These are phyloP conservation scores for Strigamia maritima DNA, from an alignment of 2,888 invertebrate species.

Conservation along the genomic window DNA sequence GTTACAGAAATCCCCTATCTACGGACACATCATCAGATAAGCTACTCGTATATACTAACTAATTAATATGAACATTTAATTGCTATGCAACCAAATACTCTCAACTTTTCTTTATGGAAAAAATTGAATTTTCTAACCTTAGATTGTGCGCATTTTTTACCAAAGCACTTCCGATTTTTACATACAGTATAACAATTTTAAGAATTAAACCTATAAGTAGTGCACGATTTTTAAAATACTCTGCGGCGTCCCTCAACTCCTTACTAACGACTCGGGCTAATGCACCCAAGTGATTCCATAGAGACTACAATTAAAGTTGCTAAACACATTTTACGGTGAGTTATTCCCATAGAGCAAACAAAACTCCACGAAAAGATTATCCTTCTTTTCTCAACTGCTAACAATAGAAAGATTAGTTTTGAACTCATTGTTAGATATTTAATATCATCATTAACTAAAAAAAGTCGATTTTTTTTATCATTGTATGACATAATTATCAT, in stretches of 20 bases:
- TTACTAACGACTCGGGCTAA: conserved; percentile 13
- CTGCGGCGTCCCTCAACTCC: conserved; percentile 2
- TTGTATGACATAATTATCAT: no score
- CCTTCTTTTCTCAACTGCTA: not conserved
- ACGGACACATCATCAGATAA: not conserved
- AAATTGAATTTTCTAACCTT: no score
- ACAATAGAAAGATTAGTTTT: not conserved
- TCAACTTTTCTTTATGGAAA: not conserved
- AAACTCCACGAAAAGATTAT: not conserved
- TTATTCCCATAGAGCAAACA: not conserved
- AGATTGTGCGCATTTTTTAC: no score
- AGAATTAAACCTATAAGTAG: no score
- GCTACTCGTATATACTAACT: not conserved
- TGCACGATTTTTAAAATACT: not conserved
- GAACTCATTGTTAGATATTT: no score
- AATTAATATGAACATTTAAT: not conserved
- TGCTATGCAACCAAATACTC: not conserved
- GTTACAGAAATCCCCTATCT: not conserved
- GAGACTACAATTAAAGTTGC: conserved; percentile 22
- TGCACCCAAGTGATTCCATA: conserved; percentile 1
- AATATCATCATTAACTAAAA: no score
- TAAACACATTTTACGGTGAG: not conserved
- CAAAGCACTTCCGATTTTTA: no score
- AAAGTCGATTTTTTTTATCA: no score
- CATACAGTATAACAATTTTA: no score